Evolutionary conservation across 2,888 invertebrate genomes (phyloP), one percentile per base, ranked within the genome.

Genomic region (Oscheius myriophilus): DNA sequence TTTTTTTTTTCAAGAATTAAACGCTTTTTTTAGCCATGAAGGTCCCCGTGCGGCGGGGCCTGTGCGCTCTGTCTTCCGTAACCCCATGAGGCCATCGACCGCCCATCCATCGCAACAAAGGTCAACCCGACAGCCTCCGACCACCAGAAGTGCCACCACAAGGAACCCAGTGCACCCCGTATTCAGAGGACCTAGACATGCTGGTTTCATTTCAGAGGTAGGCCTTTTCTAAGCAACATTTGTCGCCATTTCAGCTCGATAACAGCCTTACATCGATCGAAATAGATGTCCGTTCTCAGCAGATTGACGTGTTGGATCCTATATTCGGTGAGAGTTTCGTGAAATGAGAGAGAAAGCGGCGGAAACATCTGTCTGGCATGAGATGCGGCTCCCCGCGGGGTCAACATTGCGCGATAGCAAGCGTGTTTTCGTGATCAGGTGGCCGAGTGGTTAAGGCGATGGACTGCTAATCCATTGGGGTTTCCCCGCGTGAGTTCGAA

Each of bases 401-500:
- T 33, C 33, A 33, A 33, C 33, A 33, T 33, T 3, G 33, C 33
- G 33, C 33, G 33, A 33, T 33, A 33, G 33, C 33, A 9, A 9
- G 33, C 33, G 9, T 33, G 33, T 33, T 33, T 3, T 6, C 33
- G 4, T 33, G 33, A 33, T 33, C 53, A 69, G 64, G 69, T 57
- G 59, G 64, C 51, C 52, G 57, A 58, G 53, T 45, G 64, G 54
- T 57, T 66, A 67, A 51, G 67, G 58, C 59, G 67, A 67, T 61
- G 67, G 59, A 59, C 67, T 61, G 65, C 54, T 67, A 61, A 84
- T 84, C 84, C 84, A 84, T 82, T 84, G 84, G 83, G 84, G 77
- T 83, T 81, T 83, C 77, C 83, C 82, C 82, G 83, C 83, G 82
- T 82, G 82, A 82, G 83, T 83, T 83, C 83, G 83, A 83, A 83